A percentile compares a stretch with the other conserved stretches of the same genome.
Evolutionary conservation across 2,797 vertebrate species (phyloP).

Genomic region (Acrocephalus scirpaceus): DNA sequence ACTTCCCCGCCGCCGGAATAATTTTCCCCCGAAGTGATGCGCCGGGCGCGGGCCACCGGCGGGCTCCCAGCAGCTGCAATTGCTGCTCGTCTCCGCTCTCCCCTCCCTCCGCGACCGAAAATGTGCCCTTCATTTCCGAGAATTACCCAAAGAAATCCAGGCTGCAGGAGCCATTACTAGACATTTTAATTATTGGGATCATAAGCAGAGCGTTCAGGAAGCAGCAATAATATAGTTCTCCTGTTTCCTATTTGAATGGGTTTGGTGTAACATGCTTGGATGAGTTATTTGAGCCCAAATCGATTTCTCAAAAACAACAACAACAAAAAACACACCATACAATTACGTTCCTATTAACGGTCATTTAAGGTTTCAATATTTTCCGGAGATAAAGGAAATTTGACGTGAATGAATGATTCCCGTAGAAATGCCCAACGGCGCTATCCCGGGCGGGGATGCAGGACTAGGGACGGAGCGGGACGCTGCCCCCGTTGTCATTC

Average conservation of each 20-base stretch:
- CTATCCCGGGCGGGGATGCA: neutral
- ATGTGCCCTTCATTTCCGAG: constrained; percentile 66
- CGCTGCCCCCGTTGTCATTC: neutral
- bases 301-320: constrained; percentile 46
- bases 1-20: constrained; percentile 5
- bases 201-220: constrained; percentile 68
- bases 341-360: constrained; percentile 31
- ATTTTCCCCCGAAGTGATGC: constrained; percentile 60
- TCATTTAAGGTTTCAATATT: constrained; percentile 1
- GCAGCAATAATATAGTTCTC: constrained; percentile 44
- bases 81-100: constrained; percentile 10
- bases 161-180: constrained; percentile 62
- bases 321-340: neutral
- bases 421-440: neutral
- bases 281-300: constrained; percentile 36
- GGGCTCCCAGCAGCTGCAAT: neutral
- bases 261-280: constrained; percentile 29
- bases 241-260: constrained; percentile 64
- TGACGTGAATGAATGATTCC: neutral
- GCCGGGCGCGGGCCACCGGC: constrained; percentile 30
- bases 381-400: constrained; percentile 24
- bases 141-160: constrained; percentile 46
- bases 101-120: constrained; percentile 36
- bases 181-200: constrained; percentile 69
- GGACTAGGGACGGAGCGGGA: neutral